Conservation (phyloP, 1,140 invertebrate genomes). For the Drosophila sproati region DNA sequence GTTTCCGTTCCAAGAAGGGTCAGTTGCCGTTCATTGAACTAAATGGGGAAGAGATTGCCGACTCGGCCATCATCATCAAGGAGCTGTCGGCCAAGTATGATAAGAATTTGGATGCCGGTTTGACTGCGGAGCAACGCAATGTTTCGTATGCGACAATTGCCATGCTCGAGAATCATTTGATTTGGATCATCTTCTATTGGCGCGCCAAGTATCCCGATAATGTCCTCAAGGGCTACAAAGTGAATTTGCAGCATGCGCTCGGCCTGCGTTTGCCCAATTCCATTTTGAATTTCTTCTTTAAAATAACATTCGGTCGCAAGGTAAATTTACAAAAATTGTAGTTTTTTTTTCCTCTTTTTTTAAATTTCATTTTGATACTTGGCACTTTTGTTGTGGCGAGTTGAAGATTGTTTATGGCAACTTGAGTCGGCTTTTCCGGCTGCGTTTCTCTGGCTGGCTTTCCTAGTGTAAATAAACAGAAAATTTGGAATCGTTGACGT, state of each 20-base stretch:
- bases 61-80: constrained; percentile 95
- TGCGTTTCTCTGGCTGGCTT: constrained; percentile 30
- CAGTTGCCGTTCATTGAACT: constrained; percentile 96
- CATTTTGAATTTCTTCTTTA: constrained; percentile 95
- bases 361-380: background rate
- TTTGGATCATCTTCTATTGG: constrained; percentile 95
- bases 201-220: constrained; percentile 93
- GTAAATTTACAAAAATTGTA: constrained; percentile 85
- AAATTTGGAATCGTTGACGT: constrained; percentile 45
- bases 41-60: constrained; percentile 96
- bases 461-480: constrained; percentile 68
- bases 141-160: constrained; percentile 96
- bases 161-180: constrained; percentile 97
- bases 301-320: constrained; percentile 94
- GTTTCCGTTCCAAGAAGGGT: constrained; percentile 96
- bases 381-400: background rate
- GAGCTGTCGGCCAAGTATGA: constrained; percentile 92
- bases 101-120: constrained; percentile 91
- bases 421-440: constrained; percentile 45
- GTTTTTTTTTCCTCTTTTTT: background rate
- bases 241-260: constrained; percentile 94
- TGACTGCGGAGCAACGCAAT: constrained; percentile 93
- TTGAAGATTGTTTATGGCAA: constrained; percentile 39
- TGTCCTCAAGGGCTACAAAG: constrained; percentile 94
- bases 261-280: constrained; percentile 94